Base-by-base conservation (phyloP, 2,113 vertebrate species). In the Corapipo altera region DNA sequence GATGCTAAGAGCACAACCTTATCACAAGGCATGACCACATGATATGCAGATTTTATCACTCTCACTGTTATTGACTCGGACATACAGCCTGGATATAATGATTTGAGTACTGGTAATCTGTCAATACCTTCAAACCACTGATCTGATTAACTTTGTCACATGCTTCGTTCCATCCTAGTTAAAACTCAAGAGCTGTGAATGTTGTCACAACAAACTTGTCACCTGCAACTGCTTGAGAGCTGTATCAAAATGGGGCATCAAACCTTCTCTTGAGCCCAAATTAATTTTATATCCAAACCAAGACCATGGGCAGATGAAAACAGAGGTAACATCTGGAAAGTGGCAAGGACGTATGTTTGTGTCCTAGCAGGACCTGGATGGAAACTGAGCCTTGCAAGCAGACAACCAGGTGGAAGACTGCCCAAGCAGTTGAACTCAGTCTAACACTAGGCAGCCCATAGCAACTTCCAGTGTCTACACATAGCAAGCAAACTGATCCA, bases 111-210 rank as follows among this genome's bases (percentile, higher is more conserved):
- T 43, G 44, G 61, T 41, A 75, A 84, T 69, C 49, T 61, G 80
- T 94, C 93, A 93, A 49, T 43, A n/a, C 76, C 65, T 95, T 89
- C 92, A 89, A 82, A 62, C 59, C 3, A 4, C 37, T 69, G 43
- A 58, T 62, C 22, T 73, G 73, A 95, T 95, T 82, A 91, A 76
- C 54, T 64, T 58, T 85, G 89, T 91, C 91, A 95, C 49, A 82
- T 85, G 87, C 32, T 58, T 78, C 37, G 64, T 79, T 73, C 77
- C 74, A 82, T 30, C 5, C 4, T 23, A 77, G 41, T 27, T 85
- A 61, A 75, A 92, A 76, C 44, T 71, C 24, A 19, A 64, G 44
- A 58, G 52, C 54, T 75, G 54, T 39, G 77, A 89, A 65, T 0
- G 0, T 3, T 79, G 58, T 89, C 32, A 8, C 30, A 87, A 69